A percentile compares a stretch with the other conserved stretches of the same genome.
Evolutionary conservation across 2,113 vertebrate species (phyloP).

Genomic region (Podarcis cretensis): DNA sequence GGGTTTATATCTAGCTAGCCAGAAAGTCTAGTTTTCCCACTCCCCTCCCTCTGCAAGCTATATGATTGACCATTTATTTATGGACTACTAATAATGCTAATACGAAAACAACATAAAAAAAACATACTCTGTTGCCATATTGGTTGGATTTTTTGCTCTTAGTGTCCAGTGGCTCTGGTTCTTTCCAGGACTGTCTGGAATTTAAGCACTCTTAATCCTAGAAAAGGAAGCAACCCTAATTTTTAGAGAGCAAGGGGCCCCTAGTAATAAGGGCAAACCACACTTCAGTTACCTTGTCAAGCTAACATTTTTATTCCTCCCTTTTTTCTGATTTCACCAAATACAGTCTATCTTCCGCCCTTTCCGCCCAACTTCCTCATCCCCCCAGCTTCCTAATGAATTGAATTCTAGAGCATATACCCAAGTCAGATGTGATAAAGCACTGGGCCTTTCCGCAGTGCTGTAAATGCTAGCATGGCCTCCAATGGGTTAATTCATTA

Average conservation of each 20-base stretch:
- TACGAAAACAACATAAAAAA: too few relatives aligned
- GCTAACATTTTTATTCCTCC: constrained; percentile 25
- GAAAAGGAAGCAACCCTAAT: constrained; percentile 19
- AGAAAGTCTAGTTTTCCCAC: not conserved
- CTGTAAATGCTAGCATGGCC: constrained; percentile 64
- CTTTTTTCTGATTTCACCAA: constrained; percentile 48
- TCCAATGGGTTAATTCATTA: constrained; percentile 76
- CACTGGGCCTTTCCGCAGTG: constrained; percentile 30
- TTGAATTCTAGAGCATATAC: constrained; percentile 40
- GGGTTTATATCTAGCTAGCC: constrained; percentile 9
- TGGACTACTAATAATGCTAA: too few relatives aligned
- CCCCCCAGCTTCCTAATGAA: constrained; percentile 57
- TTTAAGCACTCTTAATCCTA: not conserved
- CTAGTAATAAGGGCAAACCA: constrained; percentile 46
- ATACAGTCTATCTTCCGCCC: not conserved
- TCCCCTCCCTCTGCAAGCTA: not conserved
- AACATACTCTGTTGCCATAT: not conserved
- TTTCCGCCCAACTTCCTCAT: constrained; percentile 28
- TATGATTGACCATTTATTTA: not conserved
- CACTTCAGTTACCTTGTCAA: constrained; percentile 39
- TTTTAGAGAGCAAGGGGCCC: constrained; percentile 1
- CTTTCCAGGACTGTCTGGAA: not conserved
- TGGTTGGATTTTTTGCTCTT: not conserved
- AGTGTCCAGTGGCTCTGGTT: not conserved
- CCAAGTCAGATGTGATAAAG: constrained; percentile 67